Evolutionary conservation across 2,797 vertebrate species (phyloP), one percentile per base, ranked within the genome.

Genomic region (Syngnathus acus): DNA sequence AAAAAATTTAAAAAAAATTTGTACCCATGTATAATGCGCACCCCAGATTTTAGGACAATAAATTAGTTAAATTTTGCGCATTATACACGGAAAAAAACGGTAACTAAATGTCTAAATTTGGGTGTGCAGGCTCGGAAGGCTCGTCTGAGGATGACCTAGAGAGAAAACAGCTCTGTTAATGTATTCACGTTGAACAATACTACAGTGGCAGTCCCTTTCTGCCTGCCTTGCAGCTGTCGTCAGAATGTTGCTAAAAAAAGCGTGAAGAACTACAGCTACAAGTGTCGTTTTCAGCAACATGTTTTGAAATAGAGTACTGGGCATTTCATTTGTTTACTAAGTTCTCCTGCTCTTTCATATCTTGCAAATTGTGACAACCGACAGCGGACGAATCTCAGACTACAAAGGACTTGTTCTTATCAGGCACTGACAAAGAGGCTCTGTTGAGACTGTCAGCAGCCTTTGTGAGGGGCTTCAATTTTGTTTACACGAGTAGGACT

Each of bases 401-500:
- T 8, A 63, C 74, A 72, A 72, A 80, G 68, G 26, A 32, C 26
- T 57, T 23, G 47, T 66, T 73, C 78, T 86, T 82, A 81, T 87
- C 83, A 70, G 76, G 68, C 68, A 61, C 85, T 78, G 81, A 82
- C 76, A 78, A 70, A 61, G 73, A 64, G 32, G 7, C 75, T 76
- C 10, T 68, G 72, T 71, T 81, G 69, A 73, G 60, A 1, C 23
- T 65, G 75, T 84, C 82, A 82, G 79, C 83, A 79, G 69, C 78
- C 74, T 70, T 62, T n/a, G 57, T 61, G 71, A 85, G 70, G 53
- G 23, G 53, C 4, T 55, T 14, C 53, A 55, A 26, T 26, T 55
- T 55, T 55, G 53, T 65, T 74, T 51, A 74, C 70, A 66, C 3
- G 14, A 38, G 32, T 32, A 3, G 38, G 42, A 72, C 60, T 72